Conservation (phyloP, 2,113 vertebrate genomes). For the Tetraodon nigroviridis region DNA sequence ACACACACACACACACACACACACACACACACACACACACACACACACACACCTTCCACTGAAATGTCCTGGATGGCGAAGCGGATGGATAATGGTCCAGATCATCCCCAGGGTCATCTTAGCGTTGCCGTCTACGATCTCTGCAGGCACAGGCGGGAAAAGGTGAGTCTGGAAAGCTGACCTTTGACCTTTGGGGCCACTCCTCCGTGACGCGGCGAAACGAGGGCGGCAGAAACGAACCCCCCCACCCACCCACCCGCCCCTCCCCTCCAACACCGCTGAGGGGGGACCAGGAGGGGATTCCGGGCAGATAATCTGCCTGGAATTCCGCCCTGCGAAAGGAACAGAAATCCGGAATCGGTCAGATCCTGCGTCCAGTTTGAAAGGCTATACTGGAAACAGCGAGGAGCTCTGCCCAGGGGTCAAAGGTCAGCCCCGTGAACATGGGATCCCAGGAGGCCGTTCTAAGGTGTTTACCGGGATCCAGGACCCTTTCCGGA, state of each 20-base stretch:
- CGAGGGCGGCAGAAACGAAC: too few species aligned
- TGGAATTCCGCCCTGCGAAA: conserved; percentile 68
- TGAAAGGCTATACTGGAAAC: too few species aligned
- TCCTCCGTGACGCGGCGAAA: not conserved
- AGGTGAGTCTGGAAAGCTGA: not conserved
- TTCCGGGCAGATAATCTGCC: conserved; percentile 66
- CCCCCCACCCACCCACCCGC: too few species aligned
- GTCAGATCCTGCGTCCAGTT: too few species aligned
- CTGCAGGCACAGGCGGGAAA: conserved; percentile 61
- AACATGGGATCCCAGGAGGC: too few species aligned
- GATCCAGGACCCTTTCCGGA: too few species aligned
- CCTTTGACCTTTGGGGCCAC: too few species aligned
- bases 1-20: conserved; percentile 56
- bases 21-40: conserved; percentile 15
- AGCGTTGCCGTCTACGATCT: conserved; percentile 96
- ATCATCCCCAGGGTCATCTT: conserved; percentile 99
- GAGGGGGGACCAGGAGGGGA: conserved; percentile 21
- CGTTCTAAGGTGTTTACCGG: too few species aligned
- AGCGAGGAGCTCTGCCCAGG: too few species aligned
- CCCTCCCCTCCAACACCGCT: not conserved
- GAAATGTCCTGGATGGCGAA: conserved; percentile 99
- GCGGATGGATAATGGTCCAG: conserved; percentile 99
- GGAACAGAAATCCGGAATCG: too few species aligned
- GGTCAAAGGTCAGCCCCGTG: too few species aligned
- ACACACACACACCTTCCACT: conserved; percentile 82